Evolutionary conservation across 2,797 vertebrate genomes (phyloP), one percentile per base, ranked within the genome.

Genomic region (Spinibarbus caldwelli): DNA sequence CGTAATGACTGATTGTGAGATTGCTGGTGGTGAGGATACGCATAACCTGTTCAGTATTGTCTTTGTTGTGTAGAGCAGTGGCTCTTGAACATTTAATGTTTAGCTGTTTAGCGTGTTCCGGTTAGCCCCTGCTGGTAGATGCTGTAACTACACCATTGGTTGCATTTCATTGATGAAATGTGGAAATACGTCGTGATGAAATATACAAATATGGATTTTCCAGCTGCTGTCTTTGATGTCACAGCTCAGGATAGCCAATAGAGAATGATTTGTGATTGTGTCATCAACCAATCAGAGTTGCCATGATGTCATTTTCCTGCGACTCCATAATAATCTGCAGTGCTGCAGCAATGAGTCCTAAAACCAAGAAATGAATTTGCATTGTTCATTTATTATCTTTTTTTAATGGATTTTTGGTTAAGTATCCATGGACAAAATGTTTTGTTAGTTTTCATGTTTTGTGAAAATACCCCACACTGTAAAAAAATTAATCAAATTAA

Each of bases 11-110:
- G 72, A 86, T 10, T 54, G 75, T 21, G 83, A 88, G 1, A 38
- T 77, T 64, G 87, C 11, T 78, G 47, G n/a, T 83, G 41, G 34
- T 80, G 23, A 66, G 49, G 23, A 45, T 70, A 47, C 49, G 38
- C 49, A 49, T 31, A 47, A 70, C 43, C 52, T 77, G 52, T 36
- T 17, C 5, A 29, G 6, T 64, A 47, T 72, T 31, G 43, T 38
- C 23, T 67, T 54, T 59, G 7, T 15, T 72, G 34, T 26, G 26
- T 72, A 59, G n/a, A 21, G 29, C 23, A 34, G 12, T 15, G 36
- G 71, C 66, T 41, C 5, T n/a, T 23, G 43, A 52, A 36, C 31
- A 1, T 54, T 77, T 31, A 47, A 34, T 38, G 5, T 15, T 80
- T 29, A 62, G 15, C 2, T 43, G 4, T n/a, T 77, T 47, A 67